Evolutionary conservation across 2,888 invertebrate genomes (phyloP).

Genomic region (Tetranychus truncatus): DNA sequence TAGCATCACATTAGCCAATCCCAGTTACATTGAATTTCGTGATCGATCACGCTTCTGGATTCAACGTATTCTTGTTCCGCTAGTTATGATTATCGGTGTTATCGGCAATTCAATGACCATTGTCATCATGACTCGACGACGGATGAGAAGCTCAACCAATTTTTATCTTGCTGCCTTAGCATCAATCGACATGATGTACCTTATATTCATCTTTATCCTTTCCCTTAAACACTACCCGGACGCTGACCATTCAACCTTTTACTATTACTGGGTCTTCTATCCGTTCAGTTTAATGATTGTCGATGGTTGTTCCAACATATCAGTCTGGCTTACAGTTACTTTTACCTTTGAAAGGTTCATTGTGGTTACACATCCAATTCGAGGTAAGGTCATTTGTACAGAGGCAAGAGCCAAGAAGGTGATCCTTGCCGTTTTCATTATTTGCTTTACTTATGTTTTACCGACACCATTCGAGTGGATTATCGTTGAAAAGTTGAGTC

Average conservation of each 20-base stretch:
- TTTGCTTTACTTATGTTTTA: conserved; percentile 32
- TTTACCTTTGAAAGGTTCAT: conserved; percentile 35
- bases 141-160: conserved; percentile 56
- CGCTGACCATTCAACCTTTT: conserved; percentile 39
- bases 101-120: conserved; percentile 45
- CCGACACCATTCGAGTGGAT: conserved; percentile 34
- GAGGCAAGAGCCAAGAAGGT: conserved; percentile 31
- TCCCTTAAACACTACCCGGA: conserved; percentile 44
- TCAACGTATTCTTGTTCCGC: conserved; percentile 45
- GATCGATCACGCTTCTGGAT: conserved; percentile 31
- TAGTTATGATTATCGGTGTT: conserved; percentile 47
- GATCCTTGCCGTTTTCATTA: conserved; percentile 29
- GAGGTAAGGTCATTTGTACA: conserved; percentile 31
- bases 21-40: not conserved
- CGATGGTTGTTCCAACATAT: conserved; percentile 31
- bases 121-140: conserved; percentile 41
- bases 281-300: conserved; percentile 23
- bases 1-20: not conserved
- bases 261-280: conserved; percentile 37
- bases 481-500: conserved; percentile 20
- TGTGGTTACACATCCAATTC: conserved; percentile 35
- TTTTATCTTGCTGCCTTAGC: conserved; percentile 53
- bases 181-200: conserved; percentile 49
- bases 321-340: conserved; percentile 35
- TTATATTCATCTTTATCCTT: conserved; percentile 45